These are phyloP conservation scores for Archocentrus centrarchus DNA, from an alignment of 2,113 vertebrate genomes.

Conservation along the genomic window DNA sequence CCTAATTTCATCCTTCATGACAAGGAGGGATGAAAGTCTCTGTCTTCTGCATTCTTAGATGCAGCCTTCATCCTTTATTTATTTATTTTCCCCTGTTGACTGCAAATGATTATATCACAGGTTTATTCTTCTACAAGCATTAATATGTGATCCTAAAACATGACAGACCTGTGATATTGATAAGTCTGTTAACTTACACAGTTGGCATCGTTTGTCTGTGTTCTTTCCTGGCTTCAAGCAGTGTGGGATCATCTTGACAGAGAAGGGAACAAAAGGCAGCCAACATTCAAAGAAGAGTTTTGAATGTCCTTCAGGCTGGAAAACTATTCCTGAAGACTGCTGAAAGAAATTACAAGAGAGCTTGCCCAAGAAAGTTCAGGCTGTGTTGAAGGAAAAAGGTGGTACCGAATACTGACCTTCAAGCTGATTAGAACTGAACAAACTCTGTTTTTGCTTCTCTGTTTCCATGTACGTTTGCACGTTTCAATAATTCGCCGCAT, in stretches of 20 bases:
- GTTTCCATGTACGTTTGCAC: not conserved
- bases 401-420: not conserved
- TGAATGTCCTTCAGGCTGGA: not conserved
- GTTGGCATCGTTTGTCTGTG: not conserved
- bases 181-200: not conserved
- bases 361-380: not conserved
- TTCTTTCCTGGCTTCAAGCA: not conserved
- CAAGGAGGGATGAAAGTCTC: not conserved
- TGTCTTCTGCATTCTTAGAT: not conserved
- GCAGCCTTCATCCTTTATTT: not conserved
- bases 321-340: not conserved
- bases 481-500: not conserved
- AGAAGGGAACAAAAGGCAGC: not conserved
- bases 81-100: not conserved
- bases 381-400: not conserved
- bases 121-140: not conserved
- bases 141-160: not conserved
- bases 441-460: not conserved
- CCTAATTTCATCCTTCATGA: not conserved
- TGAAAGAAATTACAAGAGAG: not conserved
- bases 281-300: not conserved
- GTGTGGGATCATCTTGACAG: not conserved
- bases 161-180: not conserved
- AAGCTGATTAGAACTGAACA: not conserved
- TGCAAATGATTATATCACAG: not conserved